Evolutionary conservation across 2,888 invertebrate species (phyloP).

Genomic region (Drosophila subquinaria): DNA sequence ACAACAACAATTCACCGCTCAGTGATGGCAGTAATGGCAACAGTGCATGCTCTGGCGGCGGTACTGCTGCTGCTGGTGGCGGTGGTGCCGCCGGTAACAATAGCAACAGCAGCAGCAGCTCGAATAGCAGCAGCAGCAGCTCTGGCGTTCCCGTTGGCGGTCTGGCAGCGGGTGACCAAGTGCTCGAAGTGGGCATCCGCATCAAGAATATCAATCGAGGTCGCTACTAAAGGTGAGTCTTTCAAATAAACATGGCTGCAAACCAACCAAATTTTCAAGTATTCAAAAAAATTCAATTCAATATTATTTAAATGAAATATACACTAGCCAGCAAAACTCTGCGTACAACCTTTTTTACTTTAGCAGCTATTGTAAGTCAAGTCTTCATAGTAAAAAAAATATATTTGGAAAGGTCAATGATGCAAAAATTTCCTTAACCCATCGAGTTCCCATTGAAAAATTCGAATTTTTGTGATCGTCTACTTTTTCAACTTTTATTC

Average conservation of each 20-base stretch:
- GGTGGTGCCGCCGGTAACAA: neutral
- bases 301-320: no score
- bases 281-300: no score
- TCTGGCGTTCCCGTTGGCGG: slow-evolving; percentile 21
- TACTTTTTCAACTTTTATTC: no score
- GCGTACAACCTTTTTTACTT: no score
- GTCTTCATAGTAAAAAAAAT: no score
- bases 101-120: slow-evolving; percentile 34
- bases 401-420: no score
- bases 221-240: slow-evolving; percentile 69
- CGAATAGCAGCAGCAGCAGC: slow-evolving; percentile 47
- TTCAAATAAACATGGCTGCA: neutral
- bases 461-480: no score
- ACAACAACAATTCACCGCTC: slow-evolving; percentile 68
- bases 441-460: no score
- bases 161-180: slow-evolving; percentile 78
- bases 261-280: neutral
- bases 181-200: slow-evolving; percentile 84
- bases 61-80: neutral
- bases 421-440: no score
- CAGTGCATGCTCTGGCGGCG: slow-evolving; percentile 24
- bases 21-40: slow-evolving; percentile 74
- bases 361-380: no score
- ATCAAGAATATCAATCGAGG: slow-evolving; percentile 84
- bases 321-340: no score